A percentile compares a stretch with the other conserved stretches of the same genome.
Evolutionary conservation across 2,888 invertebrate genomes (phyloP).

Genomic region (Agrotis puta): DNA sequence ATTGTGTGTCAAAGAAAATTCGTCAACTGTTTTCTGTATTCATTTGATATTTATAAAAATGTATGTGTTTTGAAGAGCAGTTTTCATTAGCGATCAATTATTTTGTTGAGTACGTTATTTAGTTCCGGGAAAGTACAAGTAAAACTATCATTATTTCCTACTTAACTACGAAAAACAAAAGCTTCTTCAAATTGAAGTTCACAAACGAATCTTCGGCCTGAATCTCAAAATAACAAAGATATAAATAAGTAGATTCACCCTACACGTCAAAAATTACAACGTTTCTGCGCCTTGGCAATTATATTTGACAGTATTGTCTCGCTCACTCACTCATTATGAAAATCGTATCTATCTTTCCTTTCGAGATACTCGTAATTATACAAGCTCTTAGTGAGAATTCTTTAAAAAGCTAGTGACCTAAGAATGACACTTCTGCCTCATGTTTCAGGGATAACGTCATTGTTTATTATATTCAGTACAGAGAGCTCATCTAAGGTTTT

Average conservation of each 20-base stretch:
- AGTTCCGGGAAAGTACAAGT: neutral
- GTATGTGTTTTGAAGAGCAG: neutral
- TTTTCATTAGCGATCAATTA: neutral
- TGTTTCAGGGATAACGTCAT: too few species aligned
- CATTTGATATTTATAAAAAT: neutral
- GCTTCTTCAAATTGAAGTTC: conserved; percentile 21
- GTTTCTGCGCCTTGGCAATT: neutral
- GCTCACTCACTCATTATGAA: neutral
- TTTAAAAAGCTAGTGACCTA: neutral
- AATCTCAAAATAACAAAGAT: conserved; percentile 14
- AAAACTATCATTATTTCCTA: conserved; percentile 3
- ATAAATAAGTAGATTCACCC: neutral
- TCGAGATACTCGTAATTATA: too few species aligned
- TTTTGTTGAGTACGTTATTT: neutral
- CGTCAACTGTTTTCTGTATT: too few species aligned
- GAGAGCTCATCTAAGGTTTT: neutral
- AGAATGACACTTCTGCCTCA: neutral
- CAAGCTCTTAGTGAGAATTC: neutral
- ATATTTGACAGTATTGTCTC: conserved; percentile 1
- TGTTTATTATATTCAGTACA: neutral
- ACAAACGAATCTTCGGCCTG: conserved; percentile 10
- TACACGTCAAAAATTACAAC: neutral
- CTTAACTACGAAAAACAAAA: conserved; percentile 18
- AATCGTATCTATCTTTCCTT: neutral
- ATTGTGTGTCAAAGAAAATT: too few species aligned